Base-by-base conservation (phyloP, 2,888 invertebrate species). In the Oscheius myriophilus region DNA sequence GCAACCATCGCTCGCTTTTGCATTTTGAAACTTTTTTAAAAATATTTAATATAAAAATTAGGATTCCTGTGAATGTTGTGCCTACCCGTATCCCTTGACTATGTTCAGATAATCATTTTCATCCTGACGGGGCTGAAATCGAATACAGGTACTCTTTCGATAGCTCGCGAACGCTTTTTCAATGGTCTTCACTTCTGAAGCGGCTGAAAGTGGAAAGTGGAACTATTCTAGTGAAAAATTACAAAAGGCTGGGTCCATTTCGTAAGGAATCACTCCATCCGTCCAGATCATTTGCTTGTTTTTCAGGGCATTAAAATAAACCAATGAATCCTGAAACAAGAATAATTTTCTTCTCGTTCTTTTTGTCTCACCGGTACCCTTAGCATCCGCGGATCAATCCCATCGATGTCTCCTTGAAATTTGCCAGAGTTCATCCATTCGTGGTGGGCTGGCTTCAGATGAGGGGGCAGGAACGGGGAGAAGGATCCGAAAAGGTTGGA, bases 81-180 rank as follows among this genome's bases (percentile, higher is more conserved):
- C 74, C 43, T 16, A 83, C 84, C 85, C 86, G 53, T 80, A 82
- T 66, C 86, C 86, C 58, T 85, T 86, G 46, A 82, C 79, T 26
- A 86, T 82, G 66, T 82, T 79, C 54, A 88, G 80, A 71, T 86
- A 88, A 65, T 87, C 87, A 1, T 65, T 46, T 64, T 88, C 86
- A 9, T 68, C 76, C 16, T 75, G 75, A 12, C 86, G 73, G 14
- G 86, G 86, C 55, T 81, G 76, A 69, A 88, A 87, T 11, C 84
- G 77, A 61, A 88, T 85, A 65, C 88, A 88, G 2, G 83, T 82
- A 52, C 82, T 80, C 6, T 84, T 83, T 21, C 86, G 77, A 54
- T 85, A 86, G 14, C 72, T 81, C 23, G 75, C 70, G 68, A 86
- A 83, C 0, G 84, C 85, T 39, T 78, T 78, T 58, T 84, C 81